Evolutionary conservation across 2,113 vertebrate species (phyloP), one percentile per base, ranked within the genome.

Genomic region (Anarhynchus alexandrinus): DNA sequence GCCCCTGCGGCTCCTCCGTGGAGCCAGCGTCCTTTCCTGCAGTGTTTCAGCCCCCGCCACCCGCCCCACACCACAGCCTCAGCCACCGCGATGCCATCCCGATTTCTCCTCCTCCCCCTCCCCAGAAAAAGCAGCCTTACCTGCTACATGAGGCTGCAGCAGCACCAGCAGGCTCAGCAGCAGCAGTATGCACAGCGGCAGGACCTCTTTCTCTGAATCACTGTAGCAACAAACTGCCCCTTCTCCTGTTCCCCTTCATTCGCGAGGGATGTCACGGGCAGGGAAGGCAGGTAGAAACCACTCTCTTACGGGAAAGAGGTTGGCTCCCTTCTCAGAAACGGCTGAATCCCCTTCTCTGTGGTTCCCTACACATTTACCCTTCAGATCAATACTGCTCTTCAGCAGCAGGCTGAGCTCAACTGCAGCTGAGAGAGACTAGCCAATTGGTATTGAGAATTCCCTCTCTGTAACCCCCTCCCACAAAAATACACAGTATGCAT

Each of bases 401-500:
- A 89, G 96, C 97, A 91, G 97, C 97, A 81, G 97, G 97, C 58
- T 69, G 76, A 94, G 97, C 98, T 94, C 83, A 26, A 57, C 98
- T 91, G 98, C 98, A 96, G 98, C 97, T 95, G 83, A 86, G 47
- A 89, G 96, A 83, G 74, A 29, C 61, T 10, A 98, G 97, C 98
- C 98, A 98, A 98, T 98, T 96, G 97, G 92, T 97, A 85, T 45
- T 6, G 96, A 97, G 98, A 95, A 93, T 96, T 97, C 97, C 97
- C 94, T 94, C 49, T 32, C 95, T 59, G 93, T 54, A 97, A 76
- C 97, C 97, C 96, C 98, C 98, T 97, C 98, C 94, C 97, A 96
- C 97, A 96, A 94, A 97, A 97, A 97, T 72, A 93, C 97, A 94
- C 97, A 21, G 95, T 69, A 80, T 96, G 98, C 92, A 91, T 95